Conservation (phyloP, 2,888 invertebrate species). For the Stegophylla sp. region DNA sequence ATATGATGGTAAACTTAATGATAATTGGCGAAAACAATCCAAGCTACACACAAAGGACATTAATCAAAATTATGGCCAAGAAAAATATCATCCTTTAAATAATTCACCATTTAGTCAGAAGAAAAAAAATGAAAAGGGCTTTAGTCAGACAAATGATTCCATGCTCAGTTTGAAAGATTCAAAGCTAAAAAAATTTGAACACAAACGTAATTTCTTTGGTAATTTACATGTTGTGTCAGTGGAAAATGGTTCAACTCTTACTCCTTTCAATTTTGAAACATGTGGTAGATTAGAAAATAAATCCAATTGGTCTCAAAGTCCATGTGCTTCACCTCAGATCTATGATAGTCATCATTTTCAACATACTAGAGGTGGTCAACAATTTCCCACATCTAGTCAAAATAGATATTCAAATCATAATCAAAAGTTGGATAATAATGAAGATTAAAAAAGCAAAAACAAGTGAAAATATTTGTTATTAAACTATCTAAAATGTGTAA, state of each 20-base stretch:
- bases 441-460: no score
- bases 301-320: no score
- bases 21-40: not conserved
- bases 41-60: not conserved
- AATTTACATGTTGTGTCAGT: not conserved
- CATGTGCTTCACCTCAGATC: no score
- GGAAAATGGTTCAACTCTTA: not conserved
- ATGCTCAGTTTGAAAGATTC: not conserved
- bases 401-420: no score
- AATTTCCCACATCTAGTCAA: no score
- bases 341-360: no score
- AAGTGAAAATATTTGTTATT: no score
- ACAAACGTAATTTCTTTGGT: not conserved
- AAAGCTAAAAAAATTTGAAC: constrained; percentile 1
- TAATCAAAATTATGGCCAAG: not conserved
- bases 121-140: not conserved
- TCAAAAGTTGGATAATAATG: no score
- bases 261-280: not conserved
- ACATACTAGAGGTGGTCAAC: no score
- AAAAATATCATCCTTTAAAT: not conserved
- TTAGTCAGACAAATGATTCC: not conserved
- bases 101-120: not conserved
- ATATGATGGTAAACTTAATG: not conserved
- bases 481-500: no score
- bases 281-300: no score